phyloP scores from a whole-genome alignment of 2,888 invertebrate genomes.

The Spodoptera picta region DNA sequence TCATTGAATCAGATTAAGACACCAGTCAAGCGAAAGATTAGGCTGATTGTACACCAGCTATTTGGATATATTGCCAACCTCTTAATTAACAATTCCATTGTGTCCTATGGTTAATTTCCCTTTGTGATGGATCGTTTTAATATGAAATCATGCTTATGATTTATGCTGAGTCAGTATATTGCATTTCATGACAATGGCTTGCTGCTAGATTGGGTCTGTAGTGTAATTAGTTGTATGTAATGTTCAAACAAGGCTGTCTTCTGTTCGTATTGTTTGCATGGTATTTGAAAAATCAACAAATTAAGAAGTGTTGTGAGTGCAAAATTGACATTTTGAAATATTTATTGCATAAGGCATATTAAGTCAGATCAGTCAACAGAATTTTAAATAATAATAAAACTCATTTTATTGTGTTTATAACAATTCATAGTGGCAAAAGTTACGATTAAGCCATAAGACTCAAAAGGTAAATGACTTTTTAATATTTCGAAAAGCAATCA shows the following conservation, averaged over 20 bases:
- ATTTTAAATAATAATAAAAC: no score
- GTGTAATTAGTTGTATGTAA: constrained; percentile 4
- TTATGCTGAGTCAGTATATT: constrained; percentile 2
- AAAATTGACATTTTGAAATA: no score
- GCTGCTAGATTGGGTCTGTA: not conserved
- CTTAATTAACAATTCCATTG: constrained; percentile 23
- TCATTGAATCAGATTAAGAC: constrained; percentile 48
- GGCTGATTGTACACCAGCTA: constrained; percentile 41
- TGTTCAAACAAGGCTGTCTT: not conserved
- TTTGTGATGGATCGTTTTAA: constrained; percentile 15
- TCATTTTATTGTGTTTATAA: no score
- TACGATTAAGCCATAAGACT: no score
- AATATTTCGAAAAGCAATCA: no score
- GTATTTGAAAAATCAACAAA: no score
- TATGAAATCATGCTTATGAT: constrained; percentile 17
- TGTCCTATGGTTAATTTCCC: constrained; percentile 11
- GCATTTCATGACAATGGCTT: constrained; percentile 12
- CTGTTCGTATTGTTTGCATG: no score
- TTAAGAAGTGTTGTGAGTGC: no score
- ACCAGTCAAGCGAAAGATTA: constrained; percentile 52
- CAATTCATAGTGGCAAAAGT: no score
- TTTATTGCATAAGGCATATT: no score
- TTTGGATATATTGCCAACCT: constrained; percentile 26
- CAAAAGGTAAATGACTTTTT: no score
- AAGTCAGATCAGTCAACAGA: no score